Evolutionary conservation across 2,888 invertebrate genomes (phyloP).

Genomic region (Halictus quadricinctus): DNA sequence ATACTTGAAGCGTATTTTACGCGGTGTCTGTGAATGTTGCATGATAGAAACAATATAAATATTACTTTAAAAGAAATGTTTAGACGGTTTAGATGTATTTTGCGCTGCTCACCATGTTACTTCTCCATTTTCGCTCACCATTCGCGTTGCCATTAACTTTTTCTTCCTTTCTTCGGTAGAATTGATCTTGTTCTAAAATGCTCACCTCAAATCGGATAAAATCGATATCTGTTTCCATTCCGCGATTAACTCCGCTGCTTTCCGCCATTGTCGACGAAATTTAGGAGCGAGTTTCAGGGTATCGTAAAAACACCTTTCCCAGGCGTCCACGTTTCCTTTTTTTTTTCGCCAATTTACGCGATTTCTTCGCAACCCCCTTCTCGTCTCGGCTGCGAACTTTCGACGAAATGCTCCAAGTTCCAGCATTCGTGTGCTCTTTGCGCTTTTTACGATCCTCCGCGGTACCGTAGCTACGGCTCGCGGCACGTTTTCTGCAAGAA

Average conservation of each 20-base stretch:
- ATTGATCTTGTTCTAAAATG: background rate
- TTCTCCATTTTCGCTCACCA: background rate
- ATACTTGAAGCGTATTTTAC: background rate
- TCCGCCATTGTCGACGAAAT: background rate
- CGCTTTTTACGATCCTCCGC: conserved; percentile 14
- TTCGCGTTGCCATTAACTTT: background rate
- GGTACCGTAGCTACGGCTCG: background rate
- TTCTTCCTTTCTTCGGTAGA: background rate
- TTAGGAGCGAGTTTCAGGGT: background rate
- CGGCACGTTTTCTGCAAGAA: conserved; percentile 15
- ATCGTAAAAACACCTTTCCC: conserved; percentile 21
- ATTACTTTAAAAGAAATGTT: too few species aligned
- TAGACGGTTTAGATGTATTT: too few species aligned
- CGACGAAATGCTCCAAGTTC: conserved; percentile 15
- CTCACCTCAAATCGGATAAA: background rate
- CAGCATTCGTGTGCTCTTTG: background rate
- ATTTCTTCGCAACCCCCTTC: conserved; percentile 7
- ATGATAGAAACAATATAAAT: too few species aligned
- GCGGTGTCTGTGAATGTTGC: background rate
- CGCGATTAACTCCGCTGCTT: background rate
- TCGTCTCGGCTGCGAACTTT: conserved; percentile 32
- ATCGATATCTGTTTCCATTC: background rate
- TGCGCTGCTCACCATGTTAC: too few species aligned
- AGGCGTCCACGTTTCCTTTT: background rate
- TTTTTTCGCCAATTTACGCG: background rate